phyloP scores from a whole-genome alignment of 92 coral and sea anemone genomes.

The Phenganax marumi region DNA sequence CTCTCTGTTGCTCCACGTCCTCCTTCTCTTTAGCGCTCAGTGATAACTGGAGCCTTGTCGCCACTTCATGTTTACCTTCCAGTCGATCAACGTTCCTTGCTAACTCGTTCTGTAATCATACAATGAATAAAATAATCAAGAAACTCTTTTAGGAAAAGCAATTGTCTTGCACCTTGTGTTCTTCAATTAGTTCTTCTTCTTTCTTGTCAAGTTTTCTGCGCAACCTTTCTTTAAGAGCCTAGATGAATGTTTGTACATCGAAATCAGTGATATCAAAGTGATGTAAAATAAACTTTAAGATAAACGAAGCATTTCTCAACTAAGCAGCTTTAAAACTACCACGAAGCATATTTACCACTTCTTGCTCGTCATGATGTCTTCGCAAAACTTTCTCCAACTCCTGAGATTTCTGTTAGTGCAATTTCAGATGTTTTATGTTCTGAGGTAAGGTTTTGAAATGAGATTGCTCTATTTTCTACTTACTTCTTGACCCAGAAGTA shows the following conservation, averaged over 20 bases:
- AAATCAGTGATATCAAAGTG: no score
- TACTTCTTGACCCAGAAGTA: constrained; percentile 81
- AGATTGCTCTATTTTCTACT: background rate
- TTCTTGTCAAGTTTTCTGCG: constrained; percentile 72
- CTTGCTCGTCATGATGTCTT: constrained; percentile 75
- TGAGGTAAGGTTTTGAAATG: no score
- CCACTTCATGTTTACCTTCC: constrained; percentile 48
- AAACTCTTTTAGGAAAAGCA: background rate
- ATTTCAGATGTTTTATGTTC: background rate
- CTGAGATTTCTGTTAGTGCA: constrained; percentile 67
- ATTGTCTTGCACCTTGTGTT: constrained; percentile 68
- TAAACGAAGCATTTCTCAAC: no score
- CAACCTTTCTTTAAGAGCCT: constrained; percentile 84
- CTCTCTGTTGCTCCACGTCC: constrained; percentile 64
- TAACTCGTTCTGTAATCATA: constrained; percentile 60
- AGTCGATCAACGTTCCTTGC: constrained; percentile 57
- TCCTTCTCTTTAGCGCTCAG: constrained; percentile 81
- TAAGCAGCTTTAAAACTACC: background rate
- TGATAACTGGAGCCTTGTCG: constrained; percentile 79
- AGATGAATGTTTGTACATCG: background rate
- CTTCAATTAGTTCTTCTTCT: constrained; percentile 60
- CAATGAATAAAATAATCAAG: background rate
- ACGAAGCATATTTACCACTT: constrained; percentile 54
- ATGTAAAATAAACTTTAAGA: no score
- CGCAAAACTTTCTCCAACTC: constrained; percentile 70